Evolutionary conservation across 2,797 vertebrate species (phyloP).

Genomic region (Bradypodion ventrale): DNA sequence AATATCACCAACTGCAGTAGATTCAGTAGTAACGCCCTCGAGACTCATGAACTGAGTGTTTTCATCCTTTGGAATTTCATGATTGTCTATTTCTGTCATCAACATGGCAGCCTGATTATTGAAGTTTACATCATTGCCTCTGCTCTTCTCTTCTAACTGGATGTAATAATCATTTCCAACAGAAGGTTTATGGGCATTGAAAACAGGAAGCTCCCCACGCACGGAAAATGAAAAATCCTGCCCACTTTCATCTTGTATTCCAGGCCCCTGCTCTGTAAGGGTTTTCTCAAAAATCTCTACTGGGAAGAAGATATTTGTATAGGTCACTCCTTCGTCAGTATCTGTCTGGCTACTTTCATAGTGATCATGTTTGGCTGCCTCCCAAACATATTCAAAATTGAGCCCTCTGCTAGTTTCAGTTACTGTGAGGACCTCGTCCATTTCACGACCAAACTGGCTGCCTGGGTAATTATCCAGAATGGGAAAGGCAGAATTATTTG

Average conservation of each 20-base stretch:
- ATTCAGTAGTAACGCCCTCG: constrained; percentile 86
- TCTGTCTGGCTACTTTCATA: constrained; percentile 80
- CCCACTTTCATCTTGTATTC: constrained; percentile 68
- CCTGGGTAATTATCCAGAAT: constrained; percentile 92
- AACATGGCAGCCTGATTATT: constrained; percentile 70
- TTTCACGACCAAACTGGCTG: constrained; percentile 87
- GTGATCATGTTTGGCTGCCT: constrained; percentile 94
- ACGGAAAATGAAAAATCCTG: constrained; percentile 75
- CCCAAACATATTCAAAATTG: constrained; percentile 98
- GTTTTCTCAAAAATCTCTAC: constrained; percentile 86
- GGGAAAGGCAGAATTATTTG: constrained; percentile 89
- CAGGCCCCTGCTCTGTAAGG: constrained; percentile 77
- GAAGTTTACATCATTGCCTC: constrained; percentile 78
- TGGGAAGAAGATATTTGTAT: constrained; percentile 94
- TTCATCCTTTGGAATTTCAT: constrained; percentile 64
- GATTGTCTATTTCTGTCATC: constrained; percentile 73
- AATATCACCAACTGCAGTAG: constrained; percentile 89
- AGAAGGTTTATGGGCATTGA: constrained; percentile 89
- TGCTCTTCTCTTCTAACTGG: constrained; percentile 90
- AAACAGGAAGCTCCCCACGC: constrained; percentile 90
- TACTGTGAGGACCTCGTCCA: constrained; percentile 96
- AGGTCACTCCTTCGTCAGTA: constrained; percentile 86
- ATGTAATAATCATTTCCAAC: constrained; percentile 93
- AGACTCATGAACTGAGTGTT: constrained; percentile 78
- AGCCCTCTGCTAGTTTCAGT: constrained; percentile 97